Evolutionary conservation across 2,113 vertebrate genomes (phyloP).

Genomic region (Dromiciops gliroides): DNA sequence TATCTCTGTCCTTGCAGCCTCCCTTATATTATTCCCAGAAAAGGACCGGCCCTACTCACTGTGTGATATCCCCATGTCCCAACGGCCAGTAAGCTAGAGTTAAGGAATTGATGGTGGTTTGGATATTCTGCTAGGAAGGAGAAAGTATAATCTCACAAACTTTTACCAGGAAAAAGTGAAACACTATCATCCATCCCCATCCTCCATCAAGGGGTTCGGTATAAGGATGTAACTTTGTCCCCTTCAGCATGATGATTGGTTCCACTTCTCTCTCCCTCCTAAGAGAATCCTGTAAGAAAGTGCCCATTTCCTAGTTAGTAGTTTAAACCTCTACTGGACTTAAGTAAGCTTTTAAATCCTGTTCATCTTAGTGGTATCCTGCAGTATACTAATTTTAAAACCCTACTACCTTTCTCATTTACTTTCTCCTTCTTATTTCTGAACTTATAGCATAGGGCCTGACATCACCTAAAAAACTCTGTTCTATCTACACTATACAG

Average conservation of each 20-base stretch:
- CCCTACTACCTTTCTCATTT: background rate
- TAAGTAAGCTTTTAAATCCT: slow-evolving; percentile 11
- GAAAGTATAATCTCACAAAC: slow-evolving; percentile 15
- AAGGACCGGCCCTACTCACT: background rate
- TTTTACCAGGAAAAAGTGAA: slow-evolving; percentile 95
- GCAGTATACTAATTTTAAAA: background rate
- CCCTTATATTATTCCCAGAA: background rate
- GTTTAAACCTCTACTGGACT: background rate
- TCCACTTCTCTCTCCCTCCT: slow-evolving; percentile 59
- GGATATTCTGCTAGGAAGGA: background rate
- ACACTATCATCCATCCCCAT: slow-evolving; percentile 94
- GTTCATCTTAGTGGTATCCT: background rate
- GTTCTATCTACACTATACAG: background rate
- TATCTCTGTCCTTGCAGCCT: background rate
- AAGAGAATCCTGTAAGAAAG: slow-evolving; percentile 30
- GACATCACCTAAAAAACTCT: background rate
- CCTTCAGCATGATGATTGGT: slow-evolving; percentile 50
- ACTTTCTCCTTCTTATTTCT: background rate
- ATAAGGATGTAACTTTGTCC: slow-evolving; percentile 67
- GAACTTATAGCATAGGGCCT: background rate
- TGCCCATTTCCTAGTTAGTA: background rate
- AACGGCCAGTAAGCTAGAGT: background rate
- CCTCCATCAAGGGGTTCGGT: slow-evolving; percentile 85
- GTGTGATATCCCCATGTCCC: background rate
- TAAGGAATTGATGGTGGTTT: background rate